Conservation (phyloP, 2,113 vertebrate species). For the Tragulus kanchil region DNA sequence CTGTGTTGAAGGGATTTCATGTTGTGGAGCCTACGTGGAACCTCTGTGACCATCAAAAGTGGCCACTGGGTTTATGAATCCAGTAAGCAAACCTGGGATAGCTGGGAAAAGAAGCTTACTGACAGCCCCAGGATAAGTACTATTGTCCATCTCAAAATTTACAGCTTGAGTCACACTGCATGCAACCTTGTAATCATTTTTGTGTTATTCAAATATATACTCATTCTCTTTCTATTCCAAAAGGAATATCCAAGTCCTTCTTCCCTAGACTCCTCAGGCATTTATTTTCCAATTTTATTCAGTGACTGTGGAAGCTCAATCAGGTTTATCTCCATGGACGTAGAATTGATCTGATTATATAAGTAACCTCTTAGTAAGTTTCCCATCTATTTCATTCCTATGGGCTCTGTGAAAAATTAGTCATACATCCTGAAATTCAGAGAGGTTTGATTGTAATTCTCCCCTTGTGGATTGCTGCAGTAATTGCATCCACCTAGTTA, state of each 20-base stretch:
- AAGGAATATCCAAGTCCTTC: neutral
- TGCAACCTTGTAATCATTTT: neutral
- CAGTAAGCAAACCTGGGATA: neutral
- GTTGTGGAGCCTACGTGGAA: neutral
- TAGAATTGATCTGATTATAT: neutral
- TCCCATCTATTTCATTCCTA: neutral
- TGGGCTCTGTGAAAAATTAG: neutral
- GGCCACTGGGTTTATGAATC: neutral
- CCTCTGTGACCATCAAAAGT: neutral
- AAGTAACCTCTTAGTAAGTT: neutral
- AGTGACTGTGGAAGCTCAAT: neutral
- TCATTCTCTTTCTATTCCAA: neutral
- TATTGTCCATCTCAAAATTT: neutral
- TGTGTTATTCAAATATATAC: neutral
- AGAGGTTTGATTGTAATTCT: neutral
- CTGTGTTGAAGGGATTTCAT: neutral
- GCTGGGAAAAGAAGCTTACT: neutral
- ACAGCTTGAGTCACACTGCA: neutral
- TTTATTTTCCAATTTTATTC: neutral
- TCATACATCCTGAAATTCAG: neutral
- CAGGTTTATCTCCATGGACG: neutral
- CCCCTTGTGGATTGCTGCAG: neutral
- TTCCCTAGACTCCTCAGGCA: neutral
- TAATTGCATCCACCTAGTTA: neutral
- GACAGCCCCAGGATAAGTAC: neutral